These are phyloP conservation scores for Euwallacea fornicatus DNA, from an alignment of 1,140 invertebrate genomes.

Conservation along the genomic window DNA sequence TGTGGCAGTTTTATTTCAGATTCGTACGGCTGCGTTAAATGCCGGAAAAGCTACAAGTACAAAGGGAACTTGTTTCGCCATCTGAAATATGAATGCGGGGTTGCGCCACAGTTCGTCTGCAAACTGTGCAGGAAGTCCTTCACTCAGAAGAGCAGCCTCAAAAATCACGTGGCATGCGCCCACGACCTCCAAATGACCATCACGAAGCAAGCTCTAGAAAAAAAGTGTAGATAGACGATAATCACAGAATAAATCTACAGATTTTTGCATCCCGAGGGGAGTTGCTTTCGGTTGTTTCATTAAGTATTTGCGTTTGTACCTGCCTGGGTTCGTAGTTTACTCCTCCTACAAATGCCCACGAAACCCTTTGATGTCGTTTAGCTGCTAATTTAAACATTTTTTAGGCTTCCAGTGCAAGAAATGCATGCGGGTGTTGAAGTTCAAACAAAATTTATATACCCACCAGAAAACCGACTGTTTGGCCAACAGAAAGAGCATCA, in stretches of 20 bases:
- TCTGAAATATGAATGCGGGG: conserved; percentile 67
- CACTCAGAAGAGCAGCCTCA: conserved; percentile 48
- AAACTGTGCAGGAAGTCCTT: conserved; percentile 47
- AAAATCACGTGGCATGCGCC: conserved; percentile 44
- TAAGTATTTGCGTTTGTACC: too few species aligned
- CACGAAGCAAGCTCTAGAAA: neutral
- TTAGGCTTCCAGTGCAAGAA: conserved; percentile 25
- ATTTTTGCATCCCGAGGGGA: too few species aligned
- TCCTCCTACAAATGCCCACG: too few species aligned
- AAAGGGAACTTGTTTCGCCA: conserved; percentile 62
- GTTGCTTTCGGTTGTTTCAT: too few species aligned
- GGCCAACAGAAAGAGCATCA: neutral
- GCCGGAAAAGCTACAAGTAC: conserved; percentile 61
- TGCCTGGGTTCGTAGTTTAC: too few species aligned
- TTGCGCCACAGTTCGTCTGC: conserved; percentile 55
- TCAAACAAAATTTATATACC: conserved; percentile 27
- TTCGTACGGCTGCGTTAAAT: conserved; percentile 47
- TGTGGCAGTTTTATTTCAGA: too few species aligned
- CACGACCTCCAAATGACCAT: conserved; percentile 36
- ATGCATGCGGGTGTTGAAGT: conserved; percentile 41
- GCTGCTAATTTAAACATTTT: neutral
- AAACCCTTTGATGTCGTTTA: neutral
- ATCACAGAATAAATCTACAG: too few species aligned
- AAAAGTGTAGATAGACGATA: too few species aligned
- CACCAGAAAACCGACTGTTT: conserved; percentile 26